Conservation (phyloP, 2,797 vertebrate genomes). For the Amblyraja radiata region DNA sequence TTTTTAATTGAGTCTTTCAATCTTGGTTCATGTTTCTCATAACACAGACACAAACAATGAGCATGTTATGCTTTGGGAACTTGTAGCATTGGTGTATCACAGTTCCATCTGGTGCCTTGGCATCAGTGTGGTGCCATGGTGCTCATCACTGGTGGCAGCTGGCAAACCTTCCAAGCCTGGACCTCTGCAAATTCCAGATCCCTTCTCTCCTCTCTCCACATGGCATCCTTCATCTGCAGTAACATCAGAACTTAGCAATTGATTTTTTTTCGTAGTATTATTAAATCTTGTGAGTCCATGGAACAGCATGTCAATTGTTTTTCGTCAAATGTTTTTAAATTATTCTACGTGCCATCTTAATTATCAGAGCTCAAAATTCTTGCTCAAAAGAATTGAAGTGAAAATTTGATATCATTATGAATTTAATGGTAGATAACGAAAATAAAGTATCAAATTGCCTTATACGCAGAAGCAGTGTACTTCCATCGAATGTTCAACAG, state of each 20-base stretch:
- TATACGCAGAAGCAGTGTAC: neutral
- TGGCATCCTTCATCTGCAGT: neutral
- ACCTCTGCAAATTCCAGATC: neutral
- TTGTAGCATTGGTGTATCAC: neutral
- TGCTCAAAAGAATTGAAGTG: neutral
- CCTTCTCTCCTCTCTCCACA: neutral
- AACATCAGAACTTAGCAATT: neutral
- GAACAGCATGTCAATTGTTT: neutral
- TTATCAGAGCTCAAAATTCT: neutral
- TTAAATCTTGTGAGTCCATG: neutral
- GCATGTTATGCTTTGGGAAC: neutral
- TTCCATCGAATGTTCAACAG: neutral
- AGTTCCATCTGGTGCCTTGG: neutral
- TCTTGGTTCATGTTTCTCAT: neutral
- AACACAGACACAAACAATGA: neutral
- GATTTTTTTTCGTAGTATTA: neutral
- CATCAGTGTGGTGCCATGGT: neutral
- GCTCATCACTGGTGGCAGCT: neutral
- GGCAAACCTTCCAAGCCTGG: neutral
- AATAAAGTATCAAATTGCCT: neutral
- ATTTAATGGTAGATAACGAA: neutral
- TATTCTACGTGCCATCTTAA: neutral
- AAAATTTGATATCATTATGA: neutral
- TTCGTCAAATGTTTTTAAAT: neutral
- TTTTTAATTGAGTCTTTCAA: neutral